Evolutionary conservation across 2,113 vertebrate genomes (phyloP).

Genomic region (Madoqua kirkii): DNA sequence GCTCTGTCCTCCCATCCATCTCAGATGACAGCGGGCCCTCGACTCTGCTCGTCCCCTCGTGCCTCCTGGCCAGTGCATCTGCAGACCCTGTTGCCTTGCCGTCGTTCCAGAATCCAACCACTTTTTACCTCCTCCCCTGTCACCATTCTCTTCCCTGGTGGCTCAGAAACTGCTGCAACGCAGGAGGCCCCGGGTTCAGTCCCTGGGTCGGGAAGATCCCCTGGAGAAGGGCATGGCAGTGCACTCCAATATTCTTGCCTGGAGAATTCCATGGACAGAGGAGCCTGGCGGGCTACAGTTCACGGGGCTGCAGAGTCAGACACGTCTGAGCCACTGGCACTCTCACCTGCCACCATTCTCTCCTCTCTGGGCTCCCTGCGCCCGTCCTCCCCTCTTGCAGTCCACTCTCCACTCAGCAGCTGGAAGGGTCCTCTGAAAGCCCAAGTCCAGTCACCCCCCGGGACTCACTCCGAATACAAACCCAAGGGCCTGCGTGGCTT

Average conservation of each 20-base stretch:
- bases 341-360: background rate
- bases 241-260: background rate
- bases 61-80: rapidly evolving
- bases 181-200: background rate
- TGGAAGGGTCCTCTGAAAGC: background rate
- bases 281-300: background rate
- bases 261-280: background rate
- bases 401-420: background rate
- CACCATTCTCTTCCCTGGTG: rapidly evolving
- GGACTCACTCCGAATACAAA: background rate
- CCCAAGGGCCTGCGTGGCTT: background rate
- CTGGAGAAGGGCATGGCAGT: background rate
- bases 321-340: background rate
- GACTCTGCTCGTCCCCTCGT: background rate
- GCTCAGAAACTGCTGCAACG: background rate
- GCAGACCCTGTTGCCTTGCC: background rate
- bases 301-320: background rate
- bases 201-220: background rate
- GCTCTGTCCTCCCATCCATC: rapidly evolving
- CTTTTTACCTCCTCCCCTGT: background rate
- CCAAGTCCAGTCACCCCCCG: background rate
- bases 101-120: background rate
- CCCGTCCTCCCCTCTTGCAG: rapidly evolving
- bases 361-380: background rate
- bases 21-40: background rate